Evolutionary conservation across 2,888 invertebrate genomes (phyloP).

Genomic region (Amblyjoppa fuscipennis): DNA sequence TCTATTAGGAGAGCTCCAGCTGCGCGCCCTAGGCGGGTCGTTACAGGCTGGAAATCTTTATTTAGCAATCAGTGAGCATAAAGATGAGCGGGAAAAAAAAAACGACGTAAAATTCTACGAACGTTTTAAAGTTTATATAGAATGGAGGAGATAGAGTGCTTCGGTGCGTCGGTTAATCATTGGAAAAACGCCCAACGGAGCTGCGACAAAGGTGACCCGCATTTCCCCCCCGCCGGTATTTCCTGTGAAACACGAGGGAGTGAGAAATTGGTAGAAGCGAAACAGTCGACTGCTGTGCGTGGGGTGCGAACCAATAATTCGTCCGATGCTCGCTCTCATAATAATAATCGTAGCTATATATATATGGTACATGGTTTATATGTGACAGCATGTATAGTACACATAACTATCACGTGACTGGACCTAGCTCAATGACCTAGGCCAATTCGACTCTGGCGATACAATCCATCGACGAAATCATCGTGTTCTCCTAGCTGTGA

Average conservation of each 20-base stretch:
- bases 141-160: background rate
- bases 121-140: background rate
- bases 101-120: background rate
- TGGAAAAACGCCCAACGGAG: background rate
- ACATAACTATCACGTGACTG: slow-evolving; percentile 67
- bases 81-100: background rate
- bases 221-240: background rate
- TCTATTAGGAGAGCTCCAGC: background rate
- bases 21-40: background rate
- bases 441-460: slow-evolving; percentile 64
- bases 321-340: slow-evolving; percentile 40
- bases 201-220: slow-evolving; percentile 28
- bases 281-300: slow-evolving; percentile 30
- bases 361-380: background rate
- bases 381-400: background rate
- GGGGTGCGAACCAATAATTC: slow-evolving; percentile 60
- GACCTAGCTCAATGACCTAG: slow-evolving; percentile 72
- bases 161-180: background rate
- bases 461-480: slow-evolving; percentile 41
- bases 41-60: background rate
- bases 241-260: slow-evolving; percentile 28
- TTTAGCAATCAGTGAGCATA: background rate
- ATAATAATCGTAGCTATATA: slow-evolving; percentile 12
- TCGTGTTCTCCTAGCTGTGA: slow-evolving; percentile 33
- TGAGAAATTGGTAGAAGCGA: slow-evolving; percentile 43